These are phyloP conservation scores for Daphoenositta chrysoptera DNA, from an alignment of 2,113 vertebrate genomes.

Conservation along the genomic window DNA sequence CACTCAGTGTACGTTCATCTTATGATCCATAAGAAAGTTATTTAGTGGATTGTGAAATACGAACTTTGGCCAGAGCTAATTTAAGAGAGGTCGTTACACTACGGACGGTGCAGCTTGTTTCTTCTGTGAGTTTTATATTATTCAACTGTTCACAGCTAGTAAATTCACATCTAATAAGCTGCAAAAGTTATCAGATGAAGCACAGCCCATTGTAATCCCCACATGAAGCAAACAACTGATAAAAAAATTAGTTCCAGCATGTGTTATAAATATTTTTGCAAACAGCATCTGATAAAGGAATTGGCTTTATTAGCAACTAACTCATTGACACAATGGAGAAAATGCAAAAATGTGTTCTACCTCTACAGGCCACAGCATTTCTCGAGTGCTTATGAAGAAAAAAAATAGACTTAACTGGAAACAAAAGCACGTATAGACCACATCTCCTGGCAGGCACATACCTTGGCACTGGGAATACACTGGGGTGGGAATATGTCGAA, in stretches of 20 bases:
- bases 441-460: not conserved
- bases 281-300: constrained; percentile 13
- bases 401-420: not conserved
- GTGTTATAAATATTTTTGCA: constrained; percentile 24
- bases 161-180: constrained; percentile 61
- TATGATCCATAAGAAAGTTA: constrained; percentile 47
- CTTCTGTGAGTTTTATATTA: constrained; percentile 12
- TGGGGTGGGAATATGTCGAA: not conserved
- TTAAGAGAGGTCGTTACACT: not conserved
- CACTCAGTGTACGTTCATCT: constrained; percentile 35
- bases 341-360: not conserved
- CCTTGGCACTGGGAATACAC: not conserved
- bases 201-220: not conserved
- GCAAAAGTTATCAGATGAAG: constrained; percentile 44
- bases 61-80: constrained; percentile 49
- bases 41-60: constrained; percentile 42
- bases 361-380: not conserved
- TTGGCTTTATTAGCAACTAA: constrained; percentile 1
- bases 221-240: constrained; percentile 3
- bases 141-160: constrained; percentile 56
- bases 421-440: not conserved
- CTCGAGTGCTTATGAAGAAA: not conserved
- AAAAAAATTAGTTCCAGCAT: constrained; percentile 18
- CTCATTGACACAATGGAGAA: not conserved
- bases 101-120: constrained; percentile 20